Conservation (phyloP, 2,113 vertebrate genomes). For the Cryptotis parvus region DNA sequence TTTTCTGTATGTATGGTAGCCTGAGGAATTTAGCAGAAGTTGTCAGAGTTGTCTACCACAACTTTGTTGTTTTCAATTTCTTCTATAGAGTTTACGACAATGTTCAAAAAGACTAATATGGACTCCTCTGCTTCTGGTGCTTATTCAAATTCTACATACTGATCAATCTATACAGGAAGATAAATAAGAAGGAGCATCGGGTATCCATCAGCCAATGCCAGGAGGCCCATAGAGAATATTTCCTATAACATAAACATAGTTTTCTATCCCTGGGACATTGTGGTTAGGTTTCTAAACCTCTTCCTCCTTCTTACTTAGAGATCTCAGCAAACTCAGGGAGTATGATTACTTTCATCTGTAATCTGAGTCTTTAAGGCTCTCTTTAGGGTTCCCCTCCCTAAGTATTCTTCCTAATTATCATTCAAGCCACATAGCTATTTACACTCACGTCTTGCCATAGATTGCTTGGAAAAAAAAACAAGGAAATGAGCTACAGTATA, state of each 20-base stretch:
- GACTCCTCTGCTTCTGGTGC: background rate
- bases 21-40: background rate
- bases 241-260: background rate
- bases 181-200: background rate
- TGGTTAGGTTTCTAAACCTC: background rate
- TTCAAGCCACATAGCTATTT: background rate
- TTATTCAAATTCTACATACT: background rate
- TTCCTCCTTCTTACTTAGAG: background rate
- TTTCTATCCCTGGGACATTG: background rate
- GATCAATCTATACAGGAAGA: background rate
- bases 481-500: background rate
- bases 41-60: fast-evolving
- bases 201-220: background rate
- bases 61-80: background rate
- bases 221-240: background rate
- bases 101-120: background rate
- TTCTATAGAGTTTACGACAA: background rate
- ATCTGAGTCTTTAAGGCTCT: background rate
- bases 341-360: background rate
- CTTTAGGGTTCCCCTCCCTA: background rate
- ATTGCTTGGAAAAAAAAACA: background rate
- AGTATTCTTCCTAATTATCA: too few species aligned
- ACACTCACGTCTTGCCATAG: too few species aligned
- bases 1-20: background rate
- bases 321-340: background rate